phyloP scores from a whole-genome alignment of 2,113 vertebrate genomes.

The Daphoenositta chrysoptera region DNA sequence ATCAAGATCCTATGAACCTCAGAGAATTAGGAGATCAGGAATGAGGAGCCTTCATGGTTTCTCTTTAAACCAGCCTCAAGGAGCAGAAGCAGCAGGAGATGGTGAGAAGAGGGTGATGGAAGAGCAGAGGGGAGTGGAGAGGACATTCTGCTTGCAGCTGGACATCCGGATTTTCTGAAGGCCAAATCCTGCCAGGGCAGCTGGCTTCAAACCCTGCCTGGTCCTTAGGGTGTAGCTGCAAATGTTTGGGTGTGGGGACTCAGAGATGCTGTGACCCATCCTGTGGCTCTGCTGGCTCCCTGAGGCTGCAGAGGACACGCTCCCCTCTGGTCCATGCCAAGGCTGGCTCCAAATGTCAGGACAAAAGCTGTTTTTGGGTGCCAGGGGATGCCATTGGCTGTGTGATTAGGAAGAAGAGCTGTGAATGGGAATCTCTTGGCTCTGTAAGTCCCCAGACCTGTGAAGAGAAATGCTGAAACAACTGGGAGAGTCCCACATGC shows the following conservation, averaged over 20 bases:
- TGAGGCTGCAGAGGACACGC: neutral
- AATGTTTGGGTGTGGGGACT: neutral
- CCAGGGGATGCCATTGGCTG: accelerated
- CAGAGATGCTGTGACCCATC: neutral
- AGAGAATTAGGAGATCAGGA: neutral
- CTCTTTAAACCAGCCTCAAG: neutral
- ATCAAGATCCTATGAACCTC: neutral
- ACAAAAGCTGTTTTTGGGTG: neutral
- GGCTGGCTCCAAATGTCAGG: neutral
- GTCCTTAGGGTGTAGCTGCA: neutral
- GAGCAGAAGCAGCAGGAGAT: neutral
- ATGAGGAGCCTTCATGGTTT: neutral
- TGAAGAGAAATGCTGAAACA: neutral
- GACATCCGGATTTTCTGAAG: neutral
- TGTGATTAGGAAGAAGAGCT: neutral
- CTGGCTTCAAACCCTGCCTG: neutral
- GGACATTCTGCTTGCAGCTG: neutral
- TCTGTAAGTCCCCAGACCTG: neutral
- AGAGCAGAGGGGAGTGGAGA: neutral
- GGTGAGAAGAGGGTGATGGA: neutral
- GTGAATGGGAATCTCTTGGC: neutral
- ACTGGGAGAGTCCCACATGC: neutral
- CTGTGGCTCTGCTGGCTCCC: neutral
- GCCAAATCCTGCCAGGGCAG: neutral
- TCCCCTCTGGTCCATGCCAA: neutral